Conservation (phyloP, 2,113 vertebrate species). For the Struthidea cinerea region DNA sequence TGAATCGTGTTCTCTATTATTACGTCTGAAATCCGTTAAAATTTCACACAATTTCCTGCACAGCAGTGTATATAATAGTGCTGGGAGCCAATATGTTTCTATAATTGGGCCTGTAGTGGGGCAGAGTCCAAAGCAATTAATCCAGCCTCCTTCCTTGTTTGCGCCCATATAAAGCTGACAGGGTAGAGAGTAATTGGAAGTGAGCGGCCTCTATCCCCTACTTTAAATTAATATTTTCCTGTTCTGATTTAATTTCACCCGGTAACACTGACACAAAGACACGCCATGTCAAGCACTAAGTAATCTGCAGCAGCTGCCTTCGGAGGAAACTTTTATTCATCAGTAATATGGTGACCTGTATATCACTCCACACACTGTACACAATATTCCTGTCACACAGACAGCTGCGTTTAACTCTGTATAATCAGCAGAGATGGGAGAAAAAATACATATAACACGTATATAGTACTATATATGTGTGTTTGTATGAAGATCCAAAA, state of each 20-base stretch:
- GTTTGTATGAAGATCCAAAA: neutral
- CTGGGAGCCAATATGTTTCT: slow-evolving; percentile 97
- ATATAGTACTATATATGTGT: neutral
- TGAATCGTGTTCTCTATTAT: slow-evolving; percentile 77
- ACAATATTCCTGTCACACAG: slow-evolving; percentile 56
- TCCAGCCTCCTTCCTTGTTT: slow-evolving; percentile 97
- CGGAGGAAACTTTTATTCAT: slow-evolving; percentile 71
- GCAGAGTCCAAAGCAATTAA: slow-evolving; percentile 99
- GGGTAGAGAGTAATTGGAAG: slow-evolving; percentile 97
- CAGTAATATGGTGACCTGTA: slow-evolving; percentile 61
- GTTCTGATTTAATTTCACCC: slow-evolving; percentile 88
- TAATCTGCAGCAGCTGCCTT: slow-evolving; percentile 78
- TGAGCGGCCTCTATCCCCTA: slow-evolving; percentile 89
- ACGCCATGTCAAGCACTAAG: slow-evolving; percentile 77
- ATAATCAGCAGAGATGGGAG: neutral
- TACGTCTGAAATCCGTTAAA: slow-evolving; percentile 89
- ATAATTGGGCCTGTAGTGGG: slow-evolving; percentile 98
- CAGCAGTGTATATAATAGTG: slow-evolving; percentile 93
- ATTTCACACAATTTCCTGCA: slow-evolving; percentile 99
- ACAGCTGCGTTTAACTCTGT: slow-evolving; percentile 50
- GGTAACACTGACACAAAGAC: slow-evolving; percentile 81
- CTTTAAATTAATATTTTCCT: slow-evolving; percentile 99
- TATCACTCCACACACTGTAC: slow-evolving; percentile 34
- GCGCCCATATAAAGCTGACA: slow-evolving; percentile 90
- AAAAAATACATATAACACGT: neutral